Evolutionary conservation across 2,113 vertebrate species (phyloP).

Genomic region (Motacilla alba): DNA sequence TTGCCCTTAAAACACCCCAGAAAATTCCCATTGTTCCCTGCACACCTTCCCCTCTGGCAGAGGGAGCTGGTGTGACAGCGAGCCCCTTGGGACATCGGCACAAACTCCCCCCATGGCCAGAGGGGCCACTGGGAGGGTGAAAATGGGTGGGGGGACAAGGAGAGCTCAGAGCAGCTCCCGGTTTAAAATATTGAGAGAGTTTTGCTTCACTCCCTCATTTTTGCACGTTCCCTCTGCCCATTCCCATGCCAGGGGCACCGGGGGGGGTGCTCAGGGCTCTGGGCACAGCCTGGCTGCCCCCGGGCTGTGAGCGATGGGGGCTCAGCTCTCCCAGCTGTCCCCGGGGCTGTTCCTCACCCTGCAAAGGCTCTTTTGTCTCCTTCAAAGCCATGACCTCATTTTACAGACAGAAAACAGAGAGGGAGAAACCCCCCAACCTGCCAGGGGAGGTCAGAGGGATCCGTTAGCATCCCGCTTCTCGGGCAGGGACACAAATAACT

Average conservation of each 20-base stretch:
- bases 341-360: background rate
- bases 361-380: slow-evolving; percentile 44
- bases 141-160: rapidly evolving
- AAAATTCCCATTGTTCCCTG: background rate
- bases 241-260: rapidly evolving
- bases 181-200: rapidly evolving
- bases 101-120: rapidly evolving
- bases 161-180: rapidly evolving
- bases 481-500: slow-evolving; percentile 1
- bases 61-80: background rate
- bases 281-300: background rate
- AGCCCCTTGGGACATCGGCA: rapidly evolving
- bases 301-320: background rate
- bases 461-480: slow-evolving; percentile 3
- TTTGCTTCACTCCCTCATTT: background rate
- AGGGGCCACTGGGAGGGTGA: background rate
- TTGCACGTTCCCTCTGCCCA: rapidly evolving
- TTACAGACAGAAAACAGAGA: slow-evolving; percentile 30
- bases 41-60: background rate
- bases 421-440: slow-evolving; percentile 31
- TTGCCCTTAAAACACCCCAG: background rate
- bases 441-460: slow-evolving; percentile 25
- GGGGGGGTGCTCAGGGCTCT: background rate
- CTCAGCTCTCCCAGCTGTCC: background rate
- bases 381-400: slow-evolving; percentile 36